phyloP scores from a whole-genome alignment of 2,113 vertebrate species.

The Heliornis fulica region DNA sequence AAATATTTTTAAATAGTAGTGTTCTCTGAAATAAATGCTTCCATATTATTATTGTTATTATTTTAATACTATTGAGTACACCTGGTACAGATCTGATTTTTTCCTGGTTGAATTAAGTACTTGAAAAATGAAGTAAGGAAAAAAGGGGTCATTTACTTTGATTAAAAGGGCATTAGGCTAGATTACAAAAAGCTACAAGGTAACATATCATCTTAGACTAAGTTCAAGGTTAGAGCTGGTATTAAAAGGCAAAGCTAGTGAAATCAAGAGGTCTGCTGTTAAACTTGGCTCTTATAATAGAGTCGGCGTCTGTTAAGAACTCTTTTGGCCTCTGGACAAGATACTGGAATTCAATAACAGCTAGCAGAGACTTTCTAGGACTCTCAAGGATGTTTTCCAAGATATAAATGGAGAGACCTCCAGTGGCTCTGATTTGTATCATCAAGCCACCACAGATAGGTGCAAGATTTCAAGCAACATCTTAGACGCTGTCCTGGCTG shows the following conservation, averaged over 20 bases:
- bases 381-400: constrained; percentile 41
- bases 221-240: constrained; percentile 43
- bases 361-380: constrained; percentile 46
- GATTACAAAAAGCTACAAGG: not conserved
- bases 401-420: constrained; percentile 34
- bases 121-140: not conserved
- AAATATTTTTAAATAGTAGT: not conserved
- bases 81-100: not conserved
- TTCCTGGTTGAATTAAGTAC: not conserved
- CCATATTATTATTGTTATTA: not conserved
- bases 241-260: constrained; percentile 24
- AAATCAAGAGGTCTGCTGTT: constrained; percentile 41
- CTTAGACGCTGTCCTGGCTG: not conserved
- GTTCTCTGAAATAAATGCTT: not conserved
- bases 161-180: not conserved
- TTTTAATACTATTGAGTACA: not conserved
- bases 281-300: constrained; percentile 20
- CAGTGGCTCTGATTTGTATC: constrained; percentile 36
- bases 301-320: constrained; percentile 25
- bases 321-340: constrained; percentile 49
- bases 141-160: not conserved
- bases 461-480: not conserved
- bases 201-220: not conserved
- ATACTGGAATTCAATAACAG: constrained; percentile 51
- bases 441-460: not conserved